These are phyloP conservation scores for Pterophyllum scalare DNA, from an alignment of 2,113 vertebrate species.

Conservation along the genomic window DNA sequence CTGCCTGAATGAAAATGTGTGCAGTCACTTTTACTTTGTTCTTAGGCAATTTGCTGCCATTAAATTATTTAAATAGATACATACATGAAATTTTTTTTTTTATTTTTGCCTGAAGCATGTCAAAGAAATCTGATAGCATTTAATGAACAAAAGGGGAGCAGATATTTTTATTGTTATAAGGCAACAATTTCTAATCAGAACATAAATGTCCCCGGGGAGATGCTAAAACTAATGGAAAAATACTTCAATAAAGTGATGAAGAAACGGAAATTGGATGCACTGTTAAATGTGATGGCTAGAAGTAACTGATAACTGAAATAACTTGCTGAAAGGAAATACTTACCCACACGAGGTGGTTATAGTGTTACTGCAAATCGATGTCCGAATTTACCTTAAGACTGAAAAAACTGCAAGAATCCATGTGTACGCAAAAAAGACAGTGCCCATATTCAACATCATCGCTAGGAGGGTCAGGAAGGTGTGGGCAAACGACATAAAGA, in stretches of 20 bases:
- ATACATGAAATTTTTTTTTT: neutral
- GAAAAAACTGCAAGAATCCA: neutral
- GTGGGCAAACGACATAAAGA: neutral
- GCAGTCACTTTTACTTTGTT: neutral
- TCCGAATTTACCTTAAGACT: no score
- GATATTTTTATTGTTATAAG: neutral
- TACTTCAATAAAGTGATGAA: neutral
- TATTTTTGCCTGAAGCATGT: neutral
- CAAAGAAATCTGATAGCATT: neutral
- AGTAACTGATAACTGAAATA: neutral
- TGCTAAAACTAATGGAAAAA: conserved; percentile 10
- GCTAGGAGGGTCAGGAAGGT: neutral
- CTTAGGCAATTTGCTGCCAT: neutral
- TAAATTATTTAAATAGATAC: neutral
- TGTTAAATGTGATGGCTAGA: conserved; percentile 1
- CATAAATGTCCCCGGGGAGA: neutral
- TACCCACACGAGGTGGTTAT: neutral
- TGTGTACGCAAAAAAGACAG: neutral
- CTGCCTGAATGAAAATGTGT: neutral
- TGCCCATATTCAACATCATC: neutral
- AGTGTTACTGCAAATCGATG: neutral
- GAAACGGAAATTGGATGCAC: neutral
- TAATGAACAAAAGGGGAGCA: neutral
- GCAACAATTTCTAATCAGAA: conserved; percentile 5
- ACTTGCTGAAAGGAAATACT: neutral